These are phyloP conservation scores for rat (Rattus norvegicus) DNA, from an alignment of 2,113 vertebrate species.

Conservation along the genomic window GRCr8 NC_086022.1:131971001-131971500, in stretches of 20 bases:
- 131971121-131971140: slow-evolving; percentile 34
- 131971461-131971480: background rate
- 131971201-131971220: background rate
- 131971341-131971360: background rate
- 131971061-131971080: slow-evolving; percentile 31
- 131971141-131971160: background rate
- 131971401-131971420: background rate
- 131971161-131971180: background rate
- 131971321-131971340: background rate
- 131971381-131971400: slow-evolving; percentile 11
- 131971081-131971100: slow-evolving; percentile 12
- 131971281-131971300: background rate
- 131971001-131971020: slow-evolving; percentile 24
- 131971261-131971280: background rate
- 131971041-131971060: slow-evolving; percentile 24
- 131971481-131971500: background rate
- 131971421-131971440: background rate
- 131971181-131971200: background rate
- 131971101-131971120: background rate
- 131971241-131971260: background rate
- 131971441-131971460: slow-evolving; percentile 43
- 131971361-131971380: background rate
- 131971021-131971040: slow-evolving; percentile 45
- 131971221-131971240: background rate
- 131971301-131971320: background rate